These are phyloP conservation scores for Eidolon dupreanum DNA, from an alignment of 2,797 vertebrate genomes.

Conservation along the genomic window DNA sequence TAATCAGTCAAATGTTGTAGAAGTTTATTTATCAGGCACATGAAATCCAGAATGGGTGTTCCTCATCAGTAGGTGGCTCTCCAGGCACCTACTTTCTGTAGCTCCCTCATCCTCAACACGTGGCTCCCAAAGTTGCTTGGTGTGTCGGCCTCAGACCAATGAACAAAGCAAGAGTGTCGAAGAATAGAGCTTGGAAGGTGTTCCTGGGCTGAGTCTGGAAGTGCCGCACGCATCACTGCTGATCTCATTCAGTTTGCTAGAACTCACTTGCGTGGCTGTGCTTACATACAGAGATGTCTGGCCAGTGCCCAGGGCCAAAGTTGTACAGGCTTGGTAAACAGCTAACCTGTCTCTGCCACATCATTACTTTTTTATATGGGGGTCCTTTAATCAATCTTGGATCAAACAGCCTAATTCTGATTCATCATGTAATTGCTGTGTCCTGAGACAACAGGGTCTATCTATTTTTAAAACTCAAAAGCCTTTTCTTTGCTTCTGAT, in stretches of 20 bases:
- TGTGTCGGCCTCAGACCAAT: not conserved
- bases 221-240: accelerated
- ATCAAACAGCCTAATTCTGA: not conserved
- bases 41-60: not conserved
- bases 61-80: not conserved
- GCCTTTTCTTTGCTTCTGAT: not conserved
- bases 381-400: not conserved
- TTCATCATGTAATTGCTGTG: not conserved
- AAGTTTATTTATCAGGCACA: not conserved
- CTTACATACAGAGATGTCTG: not conserved
- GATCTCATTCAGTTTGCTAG: not conserved
- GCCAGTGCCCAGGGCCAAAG: not conserved
- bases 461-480: not conserved
- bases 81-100: not conserved
- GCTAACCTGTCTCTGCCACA: not conserved
- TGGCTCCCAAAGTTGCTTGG: not conserved
- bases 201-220: not conserved
- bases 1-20: not conserved
- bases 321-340: not conserved
- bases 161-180: not conserved
- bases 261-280: not conserved
- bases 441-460: not conserved
- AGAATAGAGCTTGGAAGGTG: not conserved
- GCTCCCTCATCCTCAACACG: accelerated
- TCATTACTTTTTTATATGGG: not conserved